These are phyloP conservation scores for Electrophaes corylata DNA, from an alignment of 2,888 invertebrate genomes.

Conservation along the genomic window DNA sequence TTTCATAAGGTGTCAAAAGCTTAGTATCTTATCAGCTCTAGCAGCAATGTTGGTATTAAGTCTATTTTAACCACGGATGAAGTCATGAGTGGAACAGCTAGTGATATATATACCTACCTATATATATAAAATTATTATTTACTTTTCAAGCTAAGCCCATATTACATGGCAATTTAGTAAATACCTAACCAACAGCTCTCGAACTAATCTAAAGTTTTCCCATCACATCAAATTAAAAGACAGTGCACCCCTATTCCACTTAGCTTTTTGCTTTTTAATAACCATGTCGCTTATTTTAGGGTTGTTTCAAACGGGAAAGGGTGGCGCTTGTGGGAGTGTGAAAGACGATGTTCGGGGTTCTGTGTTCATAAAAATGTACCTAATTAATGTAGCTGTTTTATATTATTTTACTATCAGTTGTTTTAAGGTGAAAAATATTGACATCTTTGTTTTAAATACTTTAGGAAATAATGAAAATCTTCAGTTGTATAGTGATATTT, in stretches of 20 bases:
- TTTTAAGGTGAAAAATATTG: background rate
- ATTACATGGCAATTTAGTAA: conserved; percentile 4
- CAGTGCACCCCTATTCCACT: conserved; percentile 70
- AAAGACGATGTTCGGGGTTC: conserved; percentile 38
- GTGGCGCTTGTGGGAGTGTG: conserved; percentile 46
- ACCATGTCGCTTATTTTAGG: conserved; percentile 50
- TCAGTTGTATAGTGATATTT: too few relatives aligned
- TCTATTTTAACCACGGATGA: too few relatives aligned
- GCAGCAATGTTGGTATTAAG: too few relatives aligned
- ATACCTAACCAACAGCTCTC: background rate
- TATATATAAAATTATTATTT: background rate
- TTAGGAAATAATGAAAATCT: too few relatives aligned
- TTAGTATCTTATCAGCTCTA: too few relatives aligned
- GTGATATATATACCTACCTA: background rate
- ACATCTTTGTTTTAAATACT: background rate
- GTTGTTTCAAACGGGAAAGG: conserved; percentile 52
- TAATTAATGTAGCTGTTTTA: background rate
- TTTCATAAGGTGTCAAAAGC: too few relatives aligned
- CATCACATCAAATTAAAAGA: conserved; percentile 72
- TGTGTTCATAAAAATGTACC: conserved; percentile 12
- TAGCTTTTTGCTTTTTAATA: conserved; percentile 60
- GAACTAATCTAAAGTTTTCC: conserved; percentile 62
- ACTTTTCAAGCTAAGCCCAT: background rate
- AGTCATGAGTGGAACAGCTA: too few relatives aligned
- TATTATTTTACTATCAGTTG: background rate